These are phyloP conservation scores for Delichon dasypus DNA, from an alignment of 2,797 vertebrate genomes.

Conservation along the genomic window DNA sequence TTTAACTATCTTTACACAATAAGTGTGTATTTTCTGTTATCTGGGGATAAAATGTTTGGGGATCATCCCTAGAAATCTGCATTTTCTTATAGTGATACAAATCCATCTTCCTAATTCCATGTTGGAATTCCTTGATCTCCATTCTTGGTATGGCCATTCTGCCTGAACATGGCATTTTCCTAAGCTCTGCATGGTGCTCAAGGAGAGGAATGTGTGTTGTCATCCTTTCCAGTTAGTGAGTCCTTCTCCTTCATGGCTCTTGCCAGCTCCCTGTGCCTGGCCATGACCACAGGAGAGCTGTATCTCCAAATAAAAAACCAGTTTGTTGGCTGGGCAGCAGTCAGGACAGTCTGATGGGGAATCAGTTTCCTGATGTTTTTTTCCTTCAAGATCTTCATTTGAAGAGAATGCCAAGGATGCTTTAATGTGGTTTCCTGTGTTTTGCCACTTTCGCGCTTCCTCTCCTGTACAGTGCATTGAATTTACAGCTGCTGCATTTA, in stretches of 20 bases:
- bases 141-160: neutral
- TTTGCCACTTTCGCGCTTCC: neutral
- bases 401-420: accelerated
- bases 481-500: neutral
- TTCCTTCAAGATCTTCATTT: neutral
- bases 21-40: neutral
- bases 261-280: neutral
- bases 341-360: neutral
- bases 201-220: neutral
- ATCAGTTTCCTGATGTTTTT: neutral
- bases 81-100: neutral
- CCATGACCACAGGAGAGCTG: neutral
- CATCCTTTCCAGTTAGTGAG: accelerated
- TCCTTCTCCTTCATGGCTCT: neutral
- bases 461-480: neutral
- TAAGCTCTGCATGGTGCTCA: accelerated
- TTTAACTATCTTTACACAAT: neutral
- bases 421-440: accelerated
- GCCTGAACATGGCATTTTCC: neutral
- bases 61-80: neutral
- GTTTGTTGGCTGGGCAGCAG: neutral
- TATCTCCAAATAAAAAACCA: neutral
- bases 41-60: neutral
- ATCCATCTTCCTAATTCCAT: neutral
- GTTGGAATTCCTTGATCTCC: neutral